Conservation (phyloP, 1,140 invertebrate species). For the Acromyrmex echinatior region DNA sequence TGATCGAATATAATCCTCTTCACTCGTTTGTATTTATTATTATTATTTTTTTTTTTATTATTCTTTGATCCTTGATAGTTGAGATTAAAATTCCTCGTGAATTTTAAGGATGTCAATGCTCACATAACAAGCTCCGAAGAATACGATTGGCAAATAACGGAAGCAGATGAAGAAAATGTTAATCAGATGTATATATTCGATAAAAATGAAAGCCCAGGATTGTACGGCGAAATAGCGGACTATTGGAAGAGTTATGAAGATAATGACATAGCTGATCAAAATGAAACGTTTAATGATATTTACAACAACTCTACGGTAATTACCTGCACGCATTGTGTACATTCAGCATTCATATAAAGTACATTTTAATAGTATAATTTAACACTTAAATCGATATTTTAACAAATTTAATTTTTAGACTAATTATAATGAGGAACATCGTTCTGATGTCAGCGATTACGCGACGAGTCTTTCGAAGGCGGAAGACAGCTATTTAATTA, state of each 20-base stretch:
- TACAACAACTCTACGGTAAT: conserved; percentile 64
- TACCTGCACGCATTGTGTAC: background rate
- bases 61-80: background rate
- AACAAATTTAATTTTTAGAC: conserved; percentile 46
- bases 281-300: conserved; percentile 28
- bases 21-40: no score
- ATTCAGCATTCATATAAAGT: conserved; percentile 1
- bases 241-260: conserved; percentile 74
- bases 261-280: conserved; percentile 54
- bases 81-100: background rate
- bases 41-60: no score
- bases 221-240: conserved; percentile 79
- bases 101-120: background rate
- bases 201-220: conserved; percentile 79
- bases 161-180: background rate
- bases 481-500: background rate
- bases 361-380: conserved; percentile 20
- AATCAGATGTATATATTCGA: conserved; percentile 55
- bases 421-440: background rate
- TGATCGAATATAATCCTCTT: no score
- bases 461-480: background rate
- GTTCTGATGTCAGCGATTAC: background rate
- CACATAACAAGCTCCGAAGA: background rate
- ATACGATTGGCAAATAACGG: background rate
- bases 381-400: background rate